These are phyloP conservation scores for Hypsibius dujardini DNA, from an alignment of 1,140 invertebrate species.

Conservation along the genomic window DNA sequence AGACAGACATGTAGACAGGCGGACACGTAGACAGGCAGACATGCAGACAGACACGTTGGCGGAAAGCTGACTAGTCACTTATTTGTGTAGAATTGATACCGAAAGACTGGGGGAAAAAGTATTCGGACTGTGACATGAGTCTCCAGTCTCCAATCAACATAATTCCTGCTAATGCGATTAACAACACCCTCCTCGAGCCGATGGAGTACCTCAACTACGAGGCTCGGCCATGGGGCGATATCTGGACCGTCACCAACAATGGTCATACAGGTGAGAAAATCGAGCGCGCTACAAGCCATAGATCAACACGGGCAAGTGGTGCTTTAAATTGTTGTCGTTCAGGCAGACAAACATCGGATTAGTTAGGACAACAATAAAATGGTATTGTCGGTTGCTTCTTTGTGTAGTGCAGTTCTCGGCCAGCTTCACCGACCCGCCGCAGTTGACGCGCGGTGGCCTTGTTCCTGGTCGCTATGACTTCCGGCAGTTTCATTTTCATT, in stretches of 20 bases:
- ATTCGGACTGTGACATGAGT: background rate
- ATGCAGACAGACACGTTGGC: too few relatives aligned
- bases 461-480: conserved; percentile 49
- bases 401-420: conserved; percentile 11
- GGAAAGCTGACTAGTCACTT: too few relatives aligned
- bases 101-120: conserved; percentile 16
- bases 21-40: too few relatives aligned
- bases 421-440: background rate
- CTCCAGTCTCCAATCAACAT: conserved; percentile 2
- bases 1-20: too few relatives aligned
- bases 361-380: background rate
- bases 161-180: background rate
- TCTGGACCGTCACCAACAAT: conserved; percentile 11
- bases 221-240: background rate
- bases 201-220: conserved; percentile 7
- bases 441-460: conserved; percentile 48
- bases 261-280: background rate
- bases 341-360: background rate
- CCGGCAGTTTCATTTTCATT: conserved; percentile 64
- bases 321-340: too few relatives aligned
- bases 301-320: too few relatives aligned
- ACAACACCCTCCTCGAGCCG: background rate
- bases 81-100: background rate
- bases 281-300: background rate
- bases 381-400: background rate